Evolutionary conservation across 2,888 invertebrate genomes (phyloP).

Genomic region (Nebria salina): DNA sequence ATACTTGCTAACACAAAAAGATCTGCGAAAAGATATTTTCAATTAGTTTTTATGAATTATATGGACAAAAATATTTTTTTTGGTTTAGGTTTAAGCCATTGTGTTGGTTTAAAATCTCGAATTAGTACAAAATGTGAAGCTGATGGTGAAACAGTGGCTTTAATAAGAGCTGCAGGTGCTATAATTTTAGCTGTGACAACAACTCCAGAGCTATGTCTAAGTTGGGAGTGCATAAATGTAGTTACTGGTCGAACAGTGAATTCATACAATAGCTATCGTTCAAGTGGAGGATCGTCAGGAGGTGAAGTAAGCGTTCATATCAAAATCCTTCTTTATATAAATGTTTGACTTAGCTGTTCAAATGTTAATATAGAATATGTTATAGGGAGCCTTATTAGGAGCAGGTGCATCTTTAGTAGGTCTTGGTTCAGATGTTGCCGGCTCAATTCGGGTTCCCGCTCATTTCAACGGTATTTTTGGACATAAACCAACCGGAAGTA

Average conservation of each 20-base stretch:
- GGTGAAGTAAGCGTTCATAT: constrained; percentile 62
- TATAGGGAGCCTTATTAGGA: constrained; percentile 73
- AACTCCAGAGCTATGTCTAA: constrained; percentile 71
- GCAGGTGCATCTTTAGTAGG: constrained; percentile 81
- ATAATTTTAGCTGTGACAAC: constrained; percentile 72
- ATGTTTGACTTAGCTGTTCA: neutral
- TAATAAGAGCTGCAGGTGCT: constrained; percentile 67
- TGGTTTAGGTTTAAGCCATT: constrained; percentile 21
- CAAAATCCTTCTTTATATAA: neutral
- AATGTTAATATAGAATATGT: neutral
- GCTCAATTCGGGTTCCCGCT: constrained; percentile 87
- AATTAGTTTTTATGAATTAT: neutral
- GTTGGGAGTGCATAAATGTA: constrained; percentile 69
- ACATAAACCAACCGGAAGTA: constrained; percentile 82
- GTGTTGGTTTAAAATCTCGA: constrained; percentile 20
- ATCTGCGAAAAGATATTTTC: too few species aligned
- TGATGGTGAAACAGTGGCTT: constrained; percentile 65
- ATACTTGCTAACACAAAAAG: too few species aligned
- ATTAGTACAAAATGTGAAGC: constrained; percentile 41
- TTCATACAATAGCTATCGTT: constrained; percentile 70
- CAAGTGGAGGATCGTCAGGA: constrained; percentile 73
- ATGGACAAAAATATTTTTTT: neutral
- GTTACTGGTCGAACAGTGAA: constrained; percentile 71
- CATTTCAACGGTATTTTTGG: constrained; percentile 89
- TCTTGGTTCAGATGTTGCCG: constrained; percentile 86